These are phyloP conservation scores for Lordiphosa andalusiaca DNA, from an alignment of 2,888 invertebrate species.

Conservation along the genomic window DNA sequence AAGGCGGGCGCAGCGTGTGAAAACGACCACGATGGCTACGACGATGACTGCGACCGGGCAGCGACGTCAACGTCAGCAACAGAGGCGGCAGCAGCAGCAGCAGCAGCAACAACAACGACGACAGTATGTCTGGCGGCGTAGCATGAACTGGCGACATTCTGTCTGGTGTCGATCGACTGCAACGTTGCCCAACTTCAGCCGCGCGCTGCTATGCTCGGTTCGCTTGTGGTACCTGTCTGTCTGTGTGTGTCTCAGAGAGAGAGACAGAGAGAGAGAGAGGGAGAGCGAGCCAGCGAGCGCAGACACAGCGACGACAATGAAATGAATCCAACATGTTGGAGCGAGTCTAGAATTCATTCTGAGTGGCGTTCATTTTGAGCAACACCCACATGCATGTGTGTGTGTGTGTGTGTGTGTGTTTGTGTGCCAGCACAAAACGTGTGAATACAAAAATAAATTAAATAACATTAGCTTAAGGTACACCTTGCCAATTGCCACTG, in stretches of 20 bases:
- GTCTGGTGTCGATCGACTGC: conserved; percentile 90
- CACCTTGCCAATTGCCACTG: conserved; percentile 70
- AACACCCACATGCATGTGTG: conserved; percentile 4
- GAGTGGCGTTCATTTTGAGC: conserved; percentile 32
- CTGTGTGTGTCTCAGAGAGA: conserved; percentile 3
- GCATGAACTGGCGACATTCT: conserved; percentile 94
- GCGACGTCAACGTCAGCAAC: conserved; percentile 10
- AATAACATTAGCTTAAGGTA: conserved; percentile 72
- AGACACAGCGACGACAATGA: conserved; percentile 53
- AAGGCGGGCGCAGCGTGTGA: conserved; percentile 39
- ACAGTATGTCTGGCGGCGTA: conserved; percentile 88
- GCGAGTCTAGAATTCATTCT: conserved; percentile 44
- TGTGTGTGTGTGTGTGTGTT: background rate
- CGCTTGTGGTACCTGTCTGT: conserved; percentile 12
- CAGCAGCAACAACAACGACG: conserved; percentile 78
- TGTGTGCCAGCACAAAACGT: conserved; percentile 42
- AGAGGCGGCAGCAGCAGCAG: conserved; percentile 11
- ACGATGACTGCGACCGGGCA: conserved; percentile 21
- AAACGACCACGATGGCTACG: conserved; percentile 27
- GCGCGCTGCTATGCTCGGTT: conserved; percentile 24
- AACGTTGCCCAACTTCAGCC: conserved; percentile 83
- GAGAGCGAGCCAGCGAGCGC: conserved; percentile 10
- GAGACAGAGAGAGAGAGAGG: conserved; percentile 5
- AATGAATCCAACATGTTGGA: conserved; percentile 32
- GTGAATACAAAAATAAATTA: conserved; percentile 74